Evolutionary conservation across 2,888 invertebrate species (phyloP), one percentile per base, ranked within the genome.

Genomic region (Serripes groenlandicus): DNA sequence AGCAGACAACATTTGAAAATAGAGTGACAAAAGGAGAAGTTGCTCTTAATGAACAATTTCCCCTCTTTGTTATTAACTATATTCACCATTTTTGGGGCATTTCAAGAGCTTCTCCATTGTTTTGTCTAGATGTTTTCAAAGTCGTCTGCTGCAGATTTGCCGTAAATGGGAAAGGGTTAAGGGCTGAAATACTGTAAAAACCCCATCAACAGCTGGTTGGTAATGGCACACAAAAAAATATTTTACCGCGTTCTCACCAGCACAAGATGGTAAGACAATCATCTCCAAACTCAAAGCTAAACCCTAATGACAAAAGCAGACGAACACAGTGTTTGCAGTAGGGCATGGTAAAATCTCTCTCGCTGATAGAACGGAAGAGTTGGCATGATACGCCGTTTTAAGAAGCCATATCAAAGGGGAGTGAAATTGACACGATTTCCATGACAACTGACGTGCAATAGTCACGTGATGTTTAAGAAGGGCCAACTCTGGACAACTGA

Each of bases 191-290:
- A 49, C 49, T 37, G 35, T 54, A 72, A 49, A n/a, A 64, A 28
- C 62, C 70, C 79, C 68, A 54, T 80, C 83, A 74, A 73, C 83
- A 83, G 83, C 83, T 80, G 83, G 74, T 56, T 62, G 32, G 56
- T 73, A 76, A 80, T 71, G 83, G 79, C 71, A 66, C 74, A 62
- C 75, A 79, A 79, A 81, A 79, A 60, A 74, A 56, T 70, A 37
- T 68, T 42, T 66, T 35, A 58, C 75, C 68, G 58, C 49, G 77
- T 80, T 83, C 79, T 62, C 74, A 56, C 83, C 76, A 77, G 74
- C 74, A 72, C 80, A 76, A 76, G 73, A 71, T 83, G 83, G 56
- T 34, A 80, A 83, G 80, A 23, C 75, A 73, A 85, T 85, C 85
- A 81, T 30, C 73, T 21, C 64, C 79, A 62, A 81, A 78, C 60